Percentiles rank a stretch among this genome's conserved stretches.
These are phyloP conservation scores for Asobara japonica DNA, from an alignment of 1,140 invertebrate species.

Conservation along the genomic window DNA sequence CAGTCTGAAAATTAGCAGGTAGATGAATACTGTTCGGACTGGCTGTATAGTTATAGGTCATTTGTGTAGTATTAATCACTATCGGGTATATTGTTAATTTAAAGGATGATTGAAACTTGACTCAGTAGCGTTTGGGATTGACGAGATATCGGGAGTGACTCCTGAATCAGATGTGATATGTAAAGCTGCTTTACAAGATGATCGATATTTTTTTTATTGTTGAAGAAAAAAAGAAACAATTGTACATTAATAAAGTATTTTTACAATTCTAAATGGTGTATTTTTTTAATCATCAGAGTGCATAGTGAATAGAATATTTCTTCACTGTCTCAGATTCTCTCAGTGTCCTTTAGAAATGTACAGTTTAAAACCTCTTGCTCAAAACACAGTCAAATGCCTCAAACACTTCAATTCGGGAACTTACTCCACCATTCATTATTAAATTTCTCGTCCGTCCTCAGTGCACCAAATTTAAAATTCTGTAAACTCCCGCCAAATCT, in stretches of 20 bases:
- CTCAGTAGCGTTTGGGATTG: neutral
- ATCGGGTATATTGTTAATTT: neutral
- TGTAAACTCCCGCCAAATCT: too few relatives aligned
- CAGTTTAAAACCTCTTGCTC: too few relatives aligned
- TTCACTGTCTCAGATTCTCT: too few relatives aligned
- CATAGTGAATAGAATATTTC: neutral
- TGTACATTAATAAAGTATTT: slow-evolving; percentile 8
- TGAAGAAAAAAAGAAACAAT: slow-evolving; percentile 16
- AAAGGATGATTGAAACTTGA: neutral
- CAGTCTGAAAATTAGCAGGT: too few relatives aligned
- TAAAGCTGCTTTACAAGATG: slow-evolving; percentile 64
- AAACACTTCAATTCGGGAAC: too few relatives aligned
- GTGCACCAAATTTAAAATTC: too few relatives aligned
- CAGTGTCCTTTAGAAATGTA: too few relatives aligned
- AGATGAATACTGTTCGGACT: too few relatives aligned
- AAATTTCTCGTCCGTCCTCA: too few relatives aligned
- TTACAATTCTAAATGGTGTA: neutral
- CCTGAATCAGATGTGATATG: slow-evolving; percentile 65
- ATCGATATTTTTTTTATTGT: slow-evolving; percentile 38
- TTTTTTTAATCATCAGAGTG: neutral
- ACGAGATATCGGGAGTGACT: slow-evolving; percentile 41
- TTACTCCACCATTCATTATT: too few relatives aligned
- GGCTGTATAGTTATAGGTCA: too few relatives aligned
- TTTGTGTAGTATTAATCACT: neutral
- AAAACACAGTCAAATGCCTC: too few relatives aligned